Conservation (phyloP, 2,888 invertebrate genomes). For the Dryobotodes eremita region DNA sequence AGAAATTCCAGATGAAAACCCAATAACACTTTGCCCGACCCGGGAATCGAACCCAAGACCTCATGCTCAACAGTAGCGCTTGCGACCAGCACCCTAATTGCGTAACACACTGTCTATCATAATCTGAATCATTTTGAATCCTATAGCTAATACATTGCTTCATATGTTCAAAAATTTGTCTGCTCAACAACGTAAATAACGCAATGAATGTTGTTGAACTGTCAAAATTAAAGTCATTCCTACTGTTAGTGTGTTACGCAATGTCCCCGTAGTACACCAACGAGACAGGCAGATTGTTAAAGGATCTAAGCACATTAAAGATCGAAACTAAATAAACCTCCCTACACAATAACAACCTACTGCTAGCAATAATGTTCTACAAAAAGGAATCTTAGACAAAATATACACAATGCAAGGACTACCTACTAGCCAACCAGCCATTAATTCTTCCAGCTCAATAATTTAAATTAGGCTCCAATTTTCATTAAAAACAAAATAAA, state of each 20-base stretch:
- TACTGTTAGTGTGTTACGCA: too few species aligned
- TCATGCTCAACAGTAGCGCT: neutral
- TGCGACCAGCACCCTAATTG: too few species aligned
- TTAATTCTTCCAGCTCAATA: conserved; percentile 63
- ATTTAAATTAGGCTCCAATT: conserved; percentile 67
- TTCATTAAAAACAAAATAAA: conserved; percentile 59
- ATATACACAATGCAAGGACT: conserved; percentile 11
- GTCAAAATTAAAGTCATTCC: too few species aligned
- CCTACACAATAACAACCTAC: neutral
- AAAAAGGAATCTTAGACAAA: conserved; percentile 53
- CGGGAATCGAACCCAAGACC: neutral
- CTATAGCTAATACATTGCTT: too few species aligned
- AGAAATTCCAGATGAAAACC: neutral
- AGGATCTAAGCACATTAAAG: neutral
- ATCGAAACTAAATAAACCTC: neutral
- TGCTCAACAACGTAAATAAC: too few species aligned
- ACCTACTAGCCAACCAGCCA: conserved; percentile 30
- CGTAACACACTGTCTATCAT: too few species aligned
- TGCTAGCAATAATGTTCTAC: conserved; percentile 17
- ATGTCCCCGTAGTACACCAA: neutral
- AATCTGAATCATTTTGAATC: too few species aligned
- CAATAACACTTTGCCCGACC: neutral
- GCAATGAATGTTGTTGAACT: too few species aligned
- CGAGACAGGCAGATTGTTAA: neutral
- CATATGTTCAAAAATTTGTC: too few species aligned